Evolutionary conservation across 2,888 invertebrate species (phyloP).

Genomic region (Drosophila koepferae): DNA sequence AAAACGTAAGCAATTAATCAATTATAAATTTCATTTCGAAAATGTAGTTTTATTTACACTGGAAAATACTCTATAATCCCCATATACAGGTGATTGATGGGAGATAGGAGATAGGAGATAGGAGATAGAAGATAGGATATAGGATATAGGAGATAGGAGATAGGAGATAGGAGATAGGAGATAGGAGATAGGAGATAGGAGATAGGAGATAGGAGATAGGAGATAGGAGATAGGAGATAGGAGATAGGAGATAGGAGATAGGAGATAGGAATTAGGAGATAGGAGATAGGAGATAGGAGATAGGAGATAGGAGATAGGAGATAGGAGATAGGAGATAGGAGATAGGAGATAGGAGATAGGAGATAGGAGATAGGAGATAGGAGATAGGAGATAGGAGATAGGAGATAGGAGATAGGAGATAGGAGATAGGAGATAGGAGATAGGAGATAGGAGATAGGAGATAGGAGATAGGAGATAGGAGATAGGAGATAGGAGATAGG

Average conservation of each 20-base stretch:
- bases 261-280: not conserved
- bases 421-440: not conserved
- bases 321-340: not conserved
- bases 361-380: not conserved
- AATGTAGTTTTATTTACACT: slow-evolving; percentile 1
- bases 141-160: not conserved
- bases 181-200: not conserved
- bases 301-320: not conserved
- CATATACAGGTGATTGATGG: not conserved
- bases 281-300: not conserved
- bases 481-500: not conserved
- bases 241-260: not conserved
- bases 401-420: not conserved
- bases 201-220: not conserved
- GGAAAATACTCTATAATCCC: not conserved
- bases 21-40: slow-evolving; percentile 12
- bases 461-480: not conserved
- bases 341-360: not conserved
- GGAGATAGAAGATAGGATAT: not conserved
- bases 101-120: not conserved
- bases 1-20: slow-evolving; percentile 15
- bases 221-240: not conserved
- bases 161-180: not conserved
- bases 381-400: not conserved
- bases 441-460: not conserved